Conservation (phyloP, 2,113 vertebrate genomes). For the Anhinga anhinga region DNA sequence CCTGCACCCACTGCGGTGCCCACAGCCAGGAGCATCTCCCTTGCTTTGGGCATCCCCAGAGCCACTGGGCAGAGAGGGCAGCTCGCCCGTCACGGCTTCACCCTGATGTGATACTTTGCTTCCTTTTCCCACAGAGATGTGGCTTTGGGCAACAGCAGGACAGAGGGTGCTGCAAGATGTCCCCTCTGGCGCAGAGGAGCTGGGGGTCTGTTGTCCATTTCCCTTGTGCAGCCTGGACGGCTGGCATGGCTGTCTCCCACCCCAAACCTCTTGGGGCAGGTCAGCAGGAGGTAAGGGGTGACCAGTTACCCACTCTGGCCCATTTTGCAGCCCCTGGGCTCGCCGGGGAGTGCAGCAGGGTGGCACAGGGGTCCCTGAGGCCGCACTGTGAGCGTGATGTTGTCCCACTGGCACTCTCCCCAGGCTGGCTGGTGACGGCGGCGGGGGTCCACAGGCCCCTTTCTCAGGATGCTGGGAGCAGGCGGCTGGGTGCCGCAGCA, state of each 20-base stretch:
- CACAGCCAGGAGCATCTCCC: rapidly evolving
- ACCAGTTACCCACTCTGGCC: not conserved
- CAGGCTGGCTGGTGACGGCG: rapidly evolving
- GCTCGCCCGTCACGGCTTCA: rapidly evolving
- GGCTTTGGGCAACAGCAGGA: not conserved
- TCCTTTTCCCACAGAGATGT: not conserved
- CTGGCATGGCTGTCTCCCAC: not conserved
- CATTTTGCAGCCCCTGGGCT: not conserved
- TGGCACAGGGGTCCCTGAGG: rapidly evolving
- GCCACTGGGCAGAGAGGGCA: not conserved
- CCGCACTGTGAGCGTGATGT: rapidly evolving
- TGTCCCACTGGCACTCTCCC: not conserved
- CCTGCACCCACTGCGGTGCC: rapidly evolving
- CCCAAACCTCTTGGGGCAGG: not conserved
- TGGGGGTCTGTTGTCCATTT: not conserved
- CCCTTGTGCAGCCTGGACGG: not conserved
- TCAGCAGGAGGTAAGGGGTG: not conserved
- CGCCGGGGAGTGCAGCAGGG: rapidly evolving
- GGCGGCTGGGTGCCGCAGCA: not conserved
- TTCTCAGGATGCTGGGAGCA: not conserved
- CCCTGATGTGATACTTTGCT: not conserved
- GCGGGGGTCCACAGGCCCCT: not conserved
- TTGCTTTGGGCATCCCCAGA: not conserved
- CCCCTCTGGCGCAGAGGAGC: not conserved
- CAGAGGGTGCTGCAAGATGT: not conserved